Base-by-base conservation (phyloP, 2,797 vertebrate species). In the Silurus aristotelis region DNA sequence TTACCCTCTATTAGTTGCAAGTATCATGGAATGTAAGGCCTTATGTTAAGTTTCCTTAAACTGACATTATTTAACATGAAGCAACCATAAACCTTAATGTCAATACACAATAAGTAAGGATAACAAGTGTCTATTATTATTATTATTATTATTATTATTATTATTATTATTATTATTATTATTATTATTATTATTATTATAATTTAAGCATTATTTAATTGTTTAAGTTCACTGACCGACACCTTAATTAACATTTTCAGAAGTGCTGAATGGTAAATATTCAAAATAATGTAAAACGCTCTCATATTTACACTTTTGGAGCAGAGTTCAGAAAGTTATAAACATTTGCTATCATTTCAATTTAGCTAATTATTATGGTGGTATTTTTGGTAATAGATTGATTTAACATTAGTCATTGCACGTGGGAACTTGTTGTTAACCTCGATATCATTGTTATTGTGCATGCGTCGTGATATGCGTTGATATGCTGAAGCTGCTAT, bases 21-120 rank as follows among this genome's bases (percentile, higher is more conserved):
- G n/a, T 72, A 55, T 27, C 6, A 22, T 64, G 82, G n/a, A 22
- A 4, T 6, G 9, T 22, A 61, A 22, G 38, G 27, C 27, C 43
- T 78, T 78, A 43, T 56, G 43, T 78, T 78, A n/a, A n/a, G n/a
- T n/a, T n/a, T n/a, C n/a, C n/a, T n/a, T n/a, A 12, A 60, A 75
- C 52, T 17, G n/a, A 55, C 22, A 25, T 55, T 75, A 55, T 76
- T 43, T 61, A 61, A 20, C 58, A 61, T 61, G 27, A 78, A 61
- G 5, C 38, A 61, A 78, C 31, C 56, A 38, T 43, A 19, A 43
- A 61, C 10, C 13, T 43, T 19, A 76, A 2, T 31, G 6, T 25
- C 48, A 55, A 25, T 55, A 6, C 70, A 71, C 20, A 5, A 9
- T 43, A 71, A 20, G 1, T 5, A 46, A 20, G 17, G 48, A 52